A percentile compares a stretch with the other conserved stretches of the same genome.
phyloP scores from a whole-genome alignment of 2,888 invertebrate species.

The Chrysolina haemoptera region DNA sequence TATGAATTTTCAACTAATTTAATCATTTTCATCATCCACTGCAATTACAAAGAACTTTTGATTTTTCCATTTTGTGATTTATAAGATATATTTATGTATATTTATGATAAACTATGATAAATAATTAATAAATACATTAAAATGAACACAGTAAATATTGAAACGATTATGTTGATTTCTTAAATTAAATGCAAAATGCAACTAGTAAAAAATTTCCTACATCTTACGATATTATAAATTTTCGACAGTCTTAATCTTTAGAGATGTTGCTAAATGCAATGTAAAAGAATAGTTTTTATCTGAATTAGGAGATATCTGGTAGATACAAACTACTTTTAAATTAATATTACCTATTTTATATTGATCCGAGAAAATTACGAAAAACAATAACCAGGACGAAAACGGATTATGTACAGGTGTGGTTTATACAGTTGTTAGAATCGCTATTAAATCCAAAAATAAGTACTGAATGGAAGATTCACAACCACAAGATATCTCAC shows the following conservation, averaged over 20 bases:
- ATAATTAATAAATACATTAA: constrained; percentile 54
- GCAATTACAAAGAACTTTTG: constrained; percentile 26
- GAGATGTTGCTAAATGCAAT: constrained; percentile 63
- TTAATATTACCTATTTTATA: constrained; percentile 56
- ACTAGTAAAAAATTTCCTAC: constrained; percentile 62
- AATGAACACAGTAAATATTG: constrained; percentile 57
- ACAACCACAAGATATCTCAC: constrained; percentile 10
- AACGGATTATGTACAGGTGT: constrained; percentile 36
- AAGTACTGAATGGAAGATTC: constrained; percentile 40
- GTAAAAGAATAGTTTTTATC: constrained; percentile 67
- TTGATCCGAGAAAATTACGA: constrained; percentile 39
- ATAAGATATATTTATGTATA: constrained; percentile 42
- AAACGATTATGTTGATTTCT: constrained; percentile 48
- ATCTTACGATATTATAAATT: constrained; percentile 61
- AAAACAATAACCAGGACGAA: constrained; percentile 27
- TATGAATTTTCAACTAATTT: neutral
- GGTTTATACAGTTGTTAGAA: constrained; percentile 48
- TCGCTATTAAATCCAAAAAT: constrained; percentile 28
- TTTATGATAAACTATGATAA: constrained; percentile 52
- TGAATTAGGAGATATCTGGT: constrained; percentile 60
- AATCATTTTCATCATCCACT: constrained; percentile 9
- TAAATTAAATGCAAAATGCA: constrained; percentile 57
- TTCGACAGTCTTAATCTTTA: constrained; percentile 66
- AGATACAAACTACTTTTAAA: constrained; percentile 62
- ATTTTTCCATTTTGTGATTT: constrained; percentile 34